These are phyloP conservation scores for Allolobophora icterica DNA, from an alignment of 2,888 invertebrate species.

Conservation along the genomic window DNA sequence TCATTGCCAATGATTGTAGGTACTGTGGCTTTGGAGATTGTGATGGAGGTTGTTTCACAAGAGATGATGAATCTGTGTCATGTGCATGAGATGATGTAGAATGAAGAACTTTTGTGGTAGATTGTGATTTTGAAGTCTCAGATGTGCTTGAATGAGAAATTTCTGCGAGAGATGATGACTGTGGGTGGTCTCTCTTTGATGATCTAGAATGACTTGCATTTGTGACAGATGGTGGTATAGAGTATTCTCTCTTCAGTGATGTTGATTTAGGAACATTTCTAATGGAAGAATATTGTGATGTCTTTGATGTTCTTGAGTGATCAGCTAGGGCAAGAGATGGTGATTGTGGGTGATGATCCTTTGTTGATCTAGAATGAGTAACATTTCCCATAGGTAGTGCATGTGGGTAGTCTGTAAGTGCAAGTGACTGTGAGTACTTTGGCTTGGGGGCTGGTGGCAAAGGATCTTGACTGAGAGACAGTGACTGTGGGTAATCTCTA, in stretches of 20 bases:
- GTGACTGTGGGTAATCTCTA: background rate
- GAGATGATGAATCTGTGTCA: too few species aligned
- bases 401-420: background rate
- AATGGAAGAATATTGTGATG: too few species aligned
- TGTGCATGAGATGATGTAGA: background rate
- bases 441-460: background rate
- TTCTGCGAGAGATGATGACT: too few species aligned
- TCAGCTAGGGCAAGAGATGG: background rate
- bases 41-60: background rate
- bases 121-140: background rate
- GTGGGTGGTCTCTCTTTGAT: too few species aligned
- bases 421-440: background rate
- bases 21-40: too few species aligned
- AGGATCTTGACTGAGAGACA: background rate
- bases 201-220: too few species aligned
- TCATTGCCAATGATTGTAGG: too few species aligned
- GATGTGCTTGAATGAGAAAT: too few species aligned
- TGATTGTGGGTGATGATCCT: background rate
- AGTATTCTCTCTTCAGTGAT: too few species aligned
- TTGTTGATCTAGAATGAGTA: background rate
- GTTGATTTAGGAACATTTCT: too few species aligned
- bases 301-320: too few species aligned
- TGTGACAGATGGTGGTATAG: too few species aligned
- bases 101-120: background rate
- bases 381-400: background rate